These are phyloP conservation scores for Girardia tigrina DNA, from an alignment of 2,888 invertebrate genomes.

Conservation along the genomic window DNA sequence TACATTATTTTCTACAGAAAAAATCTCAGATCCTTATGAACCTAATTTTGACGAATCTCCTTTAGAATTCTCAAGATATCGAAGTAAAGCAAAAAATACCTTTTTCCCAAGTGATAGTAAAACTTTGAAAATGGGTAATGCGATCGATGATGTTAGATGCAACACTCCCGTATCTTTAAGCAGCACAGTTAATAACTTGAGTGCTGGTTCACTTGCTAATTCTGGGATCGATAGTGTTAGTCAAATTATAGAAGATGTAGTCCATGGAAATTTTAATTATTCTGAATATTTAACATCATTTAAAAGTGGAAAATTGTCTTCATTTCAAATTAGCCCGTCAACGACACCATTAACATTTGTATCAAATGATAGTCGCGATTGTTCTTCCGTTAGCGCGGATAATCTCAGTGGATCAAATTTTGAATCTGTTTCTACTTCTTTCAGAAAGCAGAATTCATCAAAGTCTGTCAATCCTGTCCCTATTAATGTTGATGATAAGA, in stretches of 20 bases:
- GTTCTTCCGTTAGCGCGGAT: background rate
- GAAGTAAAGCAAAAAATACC: background rate
- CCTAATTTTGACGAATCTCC: conserved; percentile 36
- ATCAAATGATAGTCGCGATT: conserved; percentile 8
- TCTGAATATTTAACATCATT: conserved; percentile 25
- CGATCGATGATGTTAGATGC: background rate
- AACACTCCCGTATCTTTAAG: background rate
- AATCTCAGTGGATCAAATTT: background rate
- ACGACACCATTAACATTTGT: conserved; percentile 1
- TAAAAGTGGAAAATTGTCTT: conserved; percentile 6
- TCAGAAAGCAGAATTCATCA: background rate
- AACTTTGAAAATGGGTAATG: background rate
- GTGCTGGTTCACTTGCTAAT: background rate
- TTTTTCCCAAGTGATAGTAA: background rate
- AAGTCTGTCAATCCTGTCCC: background rate
- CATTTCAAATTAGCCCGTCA: conserved; percentile 2
- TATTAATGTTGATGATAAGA: background rate
- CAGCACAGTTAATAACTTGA: background rate
- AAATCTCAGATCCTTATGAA: conserved; percentile 35
- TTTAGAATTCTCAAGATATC: conserved; percentile 19
- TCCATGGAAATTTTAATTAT: conserved; percentile 34
- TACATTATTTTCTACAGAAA: background rate
- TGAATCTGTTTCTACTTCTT: background rate
- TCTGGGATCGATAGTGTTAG: background rate
- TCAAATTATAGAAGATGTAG: conserved; percentile 34